Evolutionary conservation across 2,888 invertebrate genomes (phyloP).

Genomic region (Ceriagrion tenellum): DNA sequence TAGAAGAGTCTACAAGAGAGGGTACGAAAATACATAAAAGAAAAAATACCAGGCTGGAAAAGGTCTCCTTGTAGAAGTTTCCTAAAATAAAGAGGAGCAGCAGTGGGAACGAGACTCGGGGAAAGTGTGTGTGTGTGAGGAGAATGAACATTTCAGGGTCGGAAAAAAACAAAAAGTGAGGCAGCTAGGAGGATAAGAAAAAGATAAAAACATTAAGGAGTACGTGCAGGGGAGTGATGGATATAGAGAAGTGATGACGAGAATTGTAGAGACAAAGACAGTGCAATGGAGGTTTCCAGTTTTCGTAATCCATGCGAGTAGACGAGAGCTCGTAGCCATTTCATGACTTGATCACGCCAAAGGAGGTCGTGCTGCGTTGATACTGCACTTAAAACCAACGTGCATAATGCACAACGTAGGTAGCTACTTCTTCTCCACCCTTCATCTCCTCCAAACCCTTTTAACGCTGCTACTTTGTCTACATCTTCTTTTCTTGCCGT

Average conservation of each 20-base stretch:
- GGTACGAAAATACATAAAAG: no score
- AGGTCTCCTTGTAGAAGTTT: no score
- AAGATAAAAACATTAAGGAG: not conserved
- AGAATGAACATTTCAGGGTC: no score
- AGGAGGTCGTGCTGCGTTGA: not conserved
- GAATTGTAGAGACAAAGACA: not conserved
- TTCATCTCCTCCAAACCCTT: not conserved
- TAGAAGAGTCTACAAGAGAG: no score
- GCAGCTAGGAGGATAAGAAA: not conserved
- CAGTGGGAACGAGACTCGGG: no score
- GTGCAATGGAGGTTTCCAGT: not conserved
- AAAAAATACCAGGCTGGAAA: no score
- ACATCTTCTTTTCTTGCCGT: not conserved
- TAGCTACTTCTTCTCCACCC: not conserved
- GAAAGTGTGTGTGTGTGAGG: no score
- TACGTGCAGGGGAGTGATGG: not conserved
- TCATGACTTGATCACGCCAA: not conserved
- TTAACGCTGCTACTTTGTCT: not conserved
- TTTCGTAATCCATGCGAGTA: not conserved
- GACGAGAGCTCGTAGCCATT: not conserved
- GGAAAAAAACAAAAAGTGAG: not conserved
- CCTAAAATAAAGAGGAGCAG: no score
- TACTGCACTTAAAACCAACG: constrained; percentile 25
- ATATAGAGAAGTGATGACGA: not conserved
- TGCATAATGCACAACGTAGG: not conserved